Conservation (phyloP, 1,140 invertebrate genomes). For the Protaetia brevitarsis region DNA sequence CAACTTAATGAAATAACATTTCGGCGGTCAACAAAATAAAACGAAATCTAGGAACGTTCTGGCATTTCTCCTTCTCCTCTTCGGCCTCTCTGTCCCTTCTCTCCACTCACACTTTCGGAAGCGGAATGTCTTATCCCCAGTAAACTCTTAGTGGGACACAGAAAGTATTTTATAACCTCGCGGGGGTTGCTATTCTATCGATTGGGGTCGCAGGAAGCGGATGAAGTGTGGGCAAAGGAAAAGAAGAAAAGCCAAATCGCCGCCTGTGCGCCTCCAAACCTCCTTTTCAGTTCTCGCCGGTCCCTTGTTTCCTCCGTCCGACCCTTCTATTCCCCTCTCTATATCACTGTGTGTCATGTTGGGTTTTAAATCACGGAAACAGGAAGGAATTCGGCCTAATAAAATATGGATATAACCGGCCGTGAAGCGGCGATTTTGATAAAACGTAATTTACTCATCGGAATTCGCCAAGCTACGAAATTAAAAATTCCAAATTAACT, state of each 20-base stretch:
- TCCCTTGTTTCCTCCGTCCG: neutral
- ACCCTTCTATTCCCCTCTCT: too few relatives aligned
- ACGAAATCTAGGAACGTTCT: conserved; percentile 1
- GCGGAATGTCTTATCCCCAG: conserved; percentile 18
- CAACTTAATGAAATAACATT: conserved; percentile 17
- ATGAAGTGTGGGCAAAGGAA: conserved; percentile 16
- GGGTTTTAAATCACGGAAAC: too few relatives aligned
- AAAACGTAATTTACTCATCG: too few relatives aligned
- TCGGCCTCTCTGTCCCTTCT: neutral
- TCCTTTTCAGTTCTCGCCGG: neutral
- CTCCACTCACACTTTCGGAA: neutral
- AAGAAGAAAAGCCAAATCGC: conserved; percentile 6
- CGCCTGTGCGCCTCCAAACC: too few relatives aligned
- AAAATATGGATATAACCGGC: too few relatives aligned
- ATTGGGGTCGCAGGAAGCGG: conserved; percentile 11
- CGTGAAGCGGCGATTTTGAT: too few relatives aligned
- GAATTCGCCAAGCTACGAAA: too few relatives aligned
- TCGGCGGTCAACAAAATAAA: conserved; percentile 16
- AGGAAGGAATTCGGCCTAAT: too few relatives aligned
- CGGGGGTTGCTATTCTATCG: conserved; percentile 18
- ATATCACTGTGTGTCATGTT: too few relatives aligned
- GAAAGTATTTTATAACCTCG: conserved; percentile 23
- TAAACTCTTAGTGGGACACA: conserved; percentile 21
- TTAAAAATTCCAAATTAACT: too few relatives aligned
- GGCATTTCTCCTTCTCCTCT: neutral